Conservation (phyloP, 2,797 vertebrate species). For the Eulemur mongoz region DNA sequence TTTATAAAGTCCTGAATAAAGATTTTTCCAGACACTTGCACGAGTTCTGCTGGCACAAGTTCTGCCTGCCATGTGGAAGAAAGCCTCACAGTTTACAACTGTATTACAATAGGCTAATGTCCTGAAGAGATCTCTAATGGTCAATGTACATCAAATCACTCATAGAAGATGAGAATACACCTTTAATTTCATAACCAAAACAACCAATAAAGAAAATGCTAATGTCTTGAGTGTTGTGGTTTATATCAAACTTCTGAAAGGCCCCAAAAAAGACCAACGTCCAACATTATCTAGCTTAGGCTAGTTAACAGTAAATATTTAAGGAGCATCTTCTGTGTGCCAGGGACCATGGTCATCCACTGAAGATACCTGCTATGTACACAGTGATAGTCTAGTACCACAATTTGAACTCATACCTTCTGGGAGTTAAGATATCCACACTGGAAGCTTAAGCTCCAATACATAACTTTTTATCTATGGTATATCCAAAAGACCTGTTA, state of each 20-base stretch:
- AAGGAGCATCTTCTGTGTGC: not conserved
- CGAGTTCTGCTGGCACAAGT: not conserved
- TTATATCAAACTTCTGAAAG: not conserved
- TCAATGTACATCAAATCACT: not conserved
- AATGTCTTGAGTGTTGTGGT: not conserved
- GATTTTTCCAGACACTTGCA: conserved; percentile 51
- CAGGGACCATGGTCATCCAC: not conserved
- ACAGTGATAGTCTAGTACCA: not conserved
- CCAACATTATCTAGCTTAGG: not conserved
- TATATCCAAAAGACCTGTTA: not conserved
- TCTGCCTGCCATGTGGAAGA: conserved; percentile 29
- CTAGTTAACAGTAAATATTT: conserved; percentile 11
- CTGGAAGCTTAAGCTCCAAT: conserved; percentile 26
- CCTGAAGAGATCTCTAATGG: not conserved
- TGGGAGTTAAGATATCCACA: not conserved
- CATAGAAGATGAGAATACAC: not conserved
- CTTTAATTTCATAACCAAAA: conserved; percentile 38
- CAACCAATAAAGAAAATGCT: not conserved
- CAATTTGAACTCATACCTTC: not conserved
- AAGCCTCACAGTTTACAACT: not conserved
- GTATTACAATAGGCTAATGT: not conserved
- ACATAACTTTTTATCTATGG: not conserved
- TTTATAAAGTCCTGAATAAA: conserved; percentile 45
- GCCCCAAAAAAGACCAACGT: not conserved
- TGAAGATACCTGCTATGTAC: not conserved